These are phyloP conservation scores for Malacoraja senta DNA, from an alignment of 2,797 vertebrate species.

Conservation along the genomic window DNA sequence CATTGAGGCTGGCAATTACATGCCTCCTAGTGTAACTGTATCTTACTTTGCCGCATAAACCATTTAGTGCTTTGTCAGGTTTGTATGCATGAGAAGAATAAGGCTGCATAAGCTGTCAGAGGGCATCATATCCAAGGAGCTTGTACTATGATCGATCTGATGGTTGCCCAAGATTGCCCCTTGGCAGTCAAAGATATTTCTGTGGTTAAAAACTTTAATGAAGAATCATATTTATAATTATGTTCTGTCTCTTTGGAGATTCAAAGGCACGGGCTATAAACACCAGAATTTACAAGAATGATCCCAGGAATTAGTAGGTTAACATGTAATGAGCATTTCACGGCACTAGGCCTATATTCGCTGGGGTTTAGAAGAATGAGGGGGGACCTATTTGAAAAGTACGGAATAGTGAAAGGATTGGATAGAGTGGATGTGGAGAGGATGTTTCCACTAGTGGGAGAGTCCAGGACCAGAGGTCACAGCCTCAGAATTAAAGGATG, in stretches of 20 bases:
- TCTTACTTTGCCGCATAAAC: not conserved
- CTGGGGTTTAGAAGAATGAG: no score
- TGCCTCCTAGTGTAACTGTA: not conserved
- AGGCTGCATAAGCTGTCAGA: not conserved
- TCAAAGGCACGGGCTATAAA: not conserved
- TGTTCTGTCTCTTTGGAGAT: not conserved
- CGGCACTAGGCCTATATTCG: no score
- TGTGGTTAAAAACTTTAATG: not conserved
- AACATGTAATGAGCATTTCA: no score
- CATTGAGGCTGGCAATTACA: not conserved
- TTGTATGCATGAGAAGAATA: not conserved
- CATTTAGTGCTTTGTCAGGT: not conserved
- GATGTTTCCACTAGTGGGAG: no score
- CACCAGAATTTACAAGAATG: no score
- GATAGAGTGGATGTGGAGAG: no score
- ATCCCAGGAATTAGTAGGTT: no score
- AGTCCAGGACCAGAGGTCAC: no score
- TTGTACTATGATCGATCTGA: not conserved
- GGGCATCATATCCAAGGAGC: not conserved
- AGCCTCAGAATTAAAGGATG: no score
- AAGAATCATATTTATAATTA: conserved; percentile 6
- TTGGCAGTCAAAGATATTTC: not conserved
- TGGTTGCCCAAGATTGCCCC: not conserved
- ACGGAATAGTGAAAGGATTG: no score
- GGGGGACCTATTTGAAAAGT: no score